Percentiles rank a stretch among this genome's conserved stretches.
phyloP scores from a whole-genome alignment of 1,140 invertebrate species.

The Phymorhynchus buccinoides region DNA sequence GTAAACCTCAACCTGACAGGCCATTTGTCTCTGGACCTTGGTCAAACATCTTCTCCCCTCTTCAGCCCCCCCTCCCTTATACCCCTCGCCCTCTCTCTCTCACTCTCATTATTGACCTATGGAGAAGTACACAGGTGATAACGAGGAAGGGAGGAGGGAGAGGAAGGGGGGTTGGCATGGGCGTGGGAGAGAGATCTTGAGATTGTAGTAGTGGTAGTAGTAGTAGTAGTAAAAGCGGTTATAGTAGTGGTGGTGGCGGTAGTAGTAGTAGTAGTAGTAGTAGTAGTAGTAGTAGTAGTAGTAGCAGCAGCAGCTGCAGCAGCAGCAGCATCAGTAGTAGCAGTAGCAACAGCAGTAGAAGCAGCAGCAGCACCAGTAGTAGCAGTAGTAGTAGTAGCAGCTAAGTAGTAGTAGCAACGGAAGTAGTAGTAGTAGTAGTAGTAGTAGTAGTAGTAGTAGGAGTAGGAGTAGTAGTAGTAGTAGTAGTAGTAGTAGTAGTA shows the following conservation, averaged over 20 bases:
- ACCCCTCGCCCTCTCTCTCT: not conserved
- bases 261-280: too few relatives aligned
- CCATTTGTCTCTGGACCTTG: not conserved
- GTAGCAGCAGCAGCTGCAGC: not conserved
- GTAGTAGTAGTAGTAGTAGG: not conserved
- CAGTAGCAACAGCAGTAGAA: not conserved
- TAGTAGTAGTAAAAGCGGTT: too few relatives aligned
- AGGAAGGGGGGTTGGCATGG: too few relatives aligned
- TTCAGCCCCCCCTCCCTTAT: not conserved
- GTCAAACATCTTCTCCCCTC: not conserved
- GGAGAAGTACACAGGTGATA: too few relatives aligned
- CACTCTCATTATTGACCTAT: too few relatives aligned
- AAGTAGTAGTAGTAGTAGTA: not conserved
- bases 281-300: too few relatives aligned
- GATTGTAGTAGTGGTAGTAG: too few relatives aligned
- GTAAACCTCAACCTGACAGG: too few relatives aligned
- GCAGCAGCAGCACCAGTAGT: not conserved
- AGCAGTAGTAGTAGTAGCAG: slow-evolving; percentile 3
- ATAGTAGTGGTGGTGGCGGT: too few relatives aligned
- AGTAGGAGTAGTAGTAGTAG: not conserved
- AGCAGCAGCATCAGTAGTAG: not conserved
- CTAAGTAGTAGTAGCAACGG: not conserved
- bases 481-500: not conserved
- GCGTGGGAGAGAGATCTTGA: too few relatives aligned
- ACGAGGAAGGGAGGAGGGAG: not conserved